Conservation (phyloP, 2,888 invertebrate genomes). For the Caenorhabditis sp. region DNA sequence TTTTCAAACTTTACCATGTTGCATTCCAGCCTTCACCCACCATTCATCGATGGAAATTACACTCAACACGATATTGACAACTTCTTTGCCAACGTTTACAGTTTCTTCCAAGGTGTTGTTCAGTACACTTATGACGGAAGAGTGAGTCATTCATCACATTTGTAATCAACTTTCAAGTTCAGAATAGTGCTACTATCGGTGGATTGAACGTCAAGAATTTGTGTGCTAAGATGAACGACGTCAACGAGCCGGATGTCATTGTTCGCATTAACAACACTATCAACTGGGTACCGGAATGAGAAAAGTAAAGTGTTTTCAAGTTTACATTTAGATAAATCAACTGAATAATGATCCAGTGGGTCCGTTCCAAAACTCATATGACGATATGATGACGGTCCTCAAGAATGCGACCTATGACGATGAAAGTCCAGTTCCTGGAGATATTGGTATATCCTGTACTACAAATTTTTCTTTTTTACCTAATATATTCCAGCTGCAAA, state of each 20-base stretch:
- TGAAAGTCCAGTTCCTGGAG: constrained; percentile 36
- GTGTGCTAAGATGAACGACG: constrained; percentile 60
- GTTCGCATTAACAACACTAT: constrained; percentile 59
- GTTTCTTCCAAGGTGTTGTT: constrained; percentile 65
- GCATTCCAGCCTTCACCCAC: constrained; percentile 62
- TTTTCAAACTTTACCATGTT: not conserved
- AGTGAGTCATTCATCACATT: constrained; percentile 39
- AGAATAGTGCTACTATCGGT: constrained; percentile 53
- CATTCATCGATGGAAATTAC: constrained; percentile 51
- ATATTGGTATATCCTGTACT: too few species aligned
- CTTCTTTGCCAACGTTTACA: constrained; percentile 67
- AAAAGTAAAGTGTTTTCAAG: not conserved
- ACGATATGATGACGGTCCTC: constrained; percentile 51
- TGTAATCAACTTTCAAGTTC: not conserved
- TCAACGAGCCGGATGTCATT: constrained; percentile 44
- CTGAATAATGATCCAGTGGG: constrained; percentile 47
- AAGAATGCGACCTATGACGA: constrained; percentile 41
- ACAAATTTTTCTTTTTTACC: too few species aligned
- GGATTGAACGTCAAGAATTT: constrained; percentile 53
- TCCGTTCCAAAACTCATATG: constrained; percentile 61
- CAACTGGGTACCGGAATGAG: constrained; percentile 48
- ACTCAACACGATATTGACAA: constrained; percentile 68
- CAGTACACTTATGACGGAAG: constrained; percentile 70
- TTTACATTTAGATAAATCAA: constrained; percentile 44
- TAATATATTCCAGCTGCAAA: constrained; percentile 56